phyloP scores from a whole-genome alignment of 2,888 invertebrate genomes.

The Brachycybe producta region DNA sequence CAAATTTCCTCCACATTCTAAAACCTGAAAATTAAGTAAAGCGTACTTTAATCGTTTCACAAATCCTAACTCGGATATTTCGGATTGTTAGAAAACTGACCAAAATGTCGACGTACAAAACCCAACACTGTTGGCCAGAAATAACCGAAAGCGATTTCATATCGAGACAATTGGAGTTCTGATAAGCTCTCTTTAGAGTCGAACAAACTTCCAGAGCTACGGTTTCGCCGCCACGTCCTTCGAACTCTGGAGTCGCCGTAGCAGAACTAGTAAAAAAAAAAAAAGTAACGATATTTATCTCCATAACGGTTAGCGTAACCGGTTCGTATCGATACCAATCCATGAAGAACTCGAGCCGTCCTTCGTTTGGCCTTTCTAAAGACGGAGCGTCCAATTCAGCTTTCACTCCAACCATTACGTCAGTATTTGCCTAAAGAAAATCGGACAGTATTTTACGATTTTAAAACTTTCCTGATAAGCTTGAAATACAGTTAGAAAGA shows the following conservation, averaged over 20 bases:
- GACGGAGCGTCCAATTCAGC: constrained; percentile 71
- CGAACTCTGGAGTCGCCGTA: constrained; percentile 92
- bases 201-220: constrained; percentile 71
- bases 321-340: constrained; percentile 60
- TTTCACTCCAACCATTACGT: constrained; percentile 83
- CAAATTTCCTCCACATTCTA: constrained; percentile 93
- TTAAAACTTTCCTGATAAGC: not conserved
- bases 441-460: too few species aligned
- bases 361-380: constrained; percentile 57
- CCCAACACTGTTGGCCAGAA: constrained; percentile 80
- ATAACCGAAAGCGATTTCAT: constrained; percentile 66
- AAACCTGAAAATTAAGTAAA: constrained; percentile 46
- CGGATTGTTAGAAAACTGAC: constrained; percentile 39
- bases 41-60: not conserved
- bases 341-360: constrained; percentile 88
- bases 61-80: not conserved
- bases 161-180: constrained; percentile 60
- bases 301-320: not conserved
- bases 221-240: constrained; percentile 89
- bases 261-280: constrained; percentile 57
- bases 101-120: constrained; percentile 82
- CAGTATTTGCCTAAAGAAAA: constrained; percentile 60
- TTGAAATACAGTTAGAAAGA: not conserved
- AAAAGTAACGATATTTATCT: not conserved
- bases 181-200: constrained; percentile 64